Conservation (phyloP, 2,113 vertebrate species). For the Phrynosoma blainvillii region DNA sequence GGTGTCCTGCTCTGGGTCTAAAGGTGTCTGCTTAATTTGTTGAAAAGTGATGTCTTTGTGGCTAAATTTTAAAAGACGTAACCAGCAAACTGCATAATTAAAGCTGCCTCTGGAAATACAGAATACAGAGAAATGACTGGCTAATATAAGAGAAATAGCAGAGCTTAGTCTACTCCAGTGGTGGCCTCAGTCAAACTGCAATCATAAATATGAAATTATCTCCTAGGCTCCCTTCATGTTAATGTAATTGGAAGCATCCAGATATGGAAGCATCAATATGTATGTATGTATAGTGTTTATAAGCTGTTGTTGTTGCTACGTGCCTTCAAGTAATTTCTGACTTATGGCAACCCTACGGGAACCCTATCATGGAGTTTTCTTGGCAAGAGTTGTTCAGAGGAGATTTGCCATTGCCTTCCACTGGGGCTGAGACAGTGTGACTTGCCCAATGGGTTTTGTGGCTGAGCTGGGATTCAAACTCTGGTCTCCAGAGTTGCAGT, state of each 20-base stretch:
- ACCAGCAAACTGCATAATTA: constrained; percentile 36
- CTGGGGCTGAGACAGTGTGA: too few relatives aligned
- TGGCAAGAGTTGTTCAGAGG: too few relatives aligned
- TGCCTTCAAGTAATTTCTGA: too few relatives aligned
- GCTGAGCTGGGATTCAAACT: too few relatives aligned
- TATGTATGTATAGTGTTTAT: too few relatives aligned
- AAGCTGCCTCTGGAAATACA: constrained; percentile 57
- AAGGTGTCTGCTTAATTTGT: constrained; percentile 47
- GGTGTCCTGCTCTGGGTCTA: constrained; percentile 18
- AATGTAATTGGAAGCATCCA: not conserved
- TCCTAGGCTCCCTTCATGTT: not conserved
- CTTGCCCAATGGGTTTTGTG: too few relatives aligned
- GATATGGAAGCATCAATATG: not conserved
- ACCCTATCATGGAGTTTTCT: too few relatives aligned
- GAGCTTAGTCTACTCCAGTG: fast-evolving
- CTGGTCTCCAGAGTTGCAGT: too few relatives aligned
- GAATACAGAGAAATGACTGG: not conserved
- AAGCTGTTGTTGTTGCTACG: too few relatives aligned
- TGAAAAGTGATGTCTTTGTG: constrained; percentile 64
- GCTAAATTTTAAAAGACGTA: constrained; percentile 40
- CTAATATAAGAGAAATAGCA: fast-evolving
- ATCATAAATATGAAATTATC: not conserved
- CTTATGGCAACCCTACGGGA: too few relatives aligned
- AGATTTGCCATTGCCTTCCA: too few relatives aligned
- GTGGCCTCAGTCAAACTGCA: fast-evolving